Evolutionary conservation across 2,113 vertebrate species (phyloP).

Genomic region (Leptosomus discolor): DNA sequence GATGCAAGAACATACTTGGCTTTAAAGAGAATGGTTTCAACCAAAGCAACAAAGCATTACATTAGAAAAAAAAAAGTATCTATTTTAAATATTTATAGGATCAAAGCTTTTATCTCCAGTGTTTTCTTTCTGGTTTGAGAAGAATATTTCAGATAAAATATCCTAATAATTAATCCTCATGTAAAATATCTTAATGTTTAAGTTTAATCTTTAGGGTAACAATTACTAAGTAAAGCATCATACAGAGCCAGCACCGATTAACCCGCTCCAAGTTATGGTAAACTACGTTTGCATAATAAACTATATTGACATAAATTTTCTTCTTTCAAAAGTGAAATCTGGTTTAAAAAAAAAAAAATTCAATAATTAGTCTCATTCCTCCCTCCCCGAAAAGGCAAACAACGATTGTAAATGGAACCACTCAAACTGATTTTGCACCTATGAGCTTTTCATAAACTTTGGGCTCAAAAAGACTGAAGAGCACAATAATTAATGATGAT

Average conservation of each 20-base stretch:
- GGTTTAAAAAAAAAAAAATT: background rate
- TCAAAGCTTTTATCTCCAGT: background rate
- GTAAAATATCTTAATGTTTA: background rate
- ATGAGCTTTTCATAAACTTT: background rate
- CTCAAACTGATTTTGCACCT: background rate
- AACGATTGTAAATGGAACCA: background rate
- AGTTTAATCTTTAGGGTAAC: background rate
- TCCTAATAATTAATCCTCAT: background rate
- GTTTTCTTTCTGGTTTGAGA: background rate
- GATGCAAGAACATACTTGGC: background rate
- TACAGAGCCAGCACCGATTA: fast-evolving
- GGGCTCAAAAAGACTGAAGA: background rate
- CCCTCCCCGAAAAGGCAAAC: background rate
- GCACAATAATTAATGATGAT: background rate
- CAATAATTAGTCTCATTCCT: background rate
- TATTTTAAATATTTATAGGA: background rate
- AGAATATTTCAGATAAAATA: background rate
- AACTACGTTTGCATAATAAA: too few species aligned
- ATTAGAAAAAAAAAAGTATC: background rate
- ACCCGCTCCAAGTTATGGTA: background rate
- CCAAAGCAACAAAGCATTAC: background rate
- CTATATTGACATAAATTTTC: background rate
- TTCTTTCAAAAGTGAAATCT: background rate
- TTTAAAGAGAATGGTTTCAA: background rate
- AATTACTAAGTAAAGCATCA: background rate